These are phyloP conservation scores for Sesia apiformis DNA, from an alignment of 2,888 invertebrate genomes.

Conservation along the genomic window DNA sequence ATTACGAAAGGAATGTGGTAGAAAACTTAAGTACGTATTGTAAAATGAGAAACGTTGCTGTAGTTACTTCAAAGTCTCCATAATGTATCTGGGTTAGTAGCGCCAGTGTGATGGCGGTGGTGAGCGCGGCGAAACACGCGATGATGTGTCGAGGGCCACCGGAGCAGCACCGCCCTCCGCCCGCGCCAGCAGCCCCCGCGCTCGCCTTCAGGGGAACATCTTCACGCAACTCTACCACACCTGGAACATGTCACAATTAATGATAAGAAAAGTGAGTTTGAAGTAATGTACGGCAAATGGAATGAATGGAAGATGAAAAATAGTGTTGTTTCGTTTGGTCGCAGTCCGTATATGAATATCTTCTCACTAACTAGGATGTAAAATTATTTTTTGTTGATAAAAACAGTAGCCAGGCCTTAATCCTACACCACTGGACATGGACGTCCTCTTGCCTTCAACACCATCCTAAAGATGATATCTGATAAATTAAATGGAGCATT, in stretches of 20 bases:
- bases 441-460: no score
- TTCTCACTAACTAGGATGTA: no score
- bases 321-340: no score
- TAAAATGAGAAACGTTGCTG: background rate
- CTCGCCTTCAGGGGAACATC: conserved; percentile 71
- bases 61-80: conserved; percentile 80
- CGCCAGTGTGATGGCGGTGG: conserved; percentile 80
- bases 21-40: background rate
- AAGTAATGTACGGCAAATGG: no score
- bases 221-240: conserved; percentile 68
- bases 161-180: conserved; percentile 26
- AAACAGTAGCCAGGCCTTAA: no score
- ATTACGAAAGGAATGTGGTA: background rate
- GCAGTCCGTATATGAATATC: no score
- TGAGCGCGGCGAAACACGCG: conserved; percentile 78
- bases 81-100: conserved; percentile 82
- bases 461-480: no score
- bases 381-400: no score
- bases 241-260: conserved; percentile 11
- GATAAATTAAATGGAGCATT: no score
- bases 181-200: conserved; percentile 21
- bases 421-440: no score
- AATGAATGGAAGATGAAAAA: no score
- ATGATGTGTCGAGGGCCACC: conserved; percentile 80
- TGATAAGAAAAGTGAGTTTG: background rate